Conservation (phyloP, 1,140 invertebrate species). For the Pseudomyrmex concolor region DNA sequence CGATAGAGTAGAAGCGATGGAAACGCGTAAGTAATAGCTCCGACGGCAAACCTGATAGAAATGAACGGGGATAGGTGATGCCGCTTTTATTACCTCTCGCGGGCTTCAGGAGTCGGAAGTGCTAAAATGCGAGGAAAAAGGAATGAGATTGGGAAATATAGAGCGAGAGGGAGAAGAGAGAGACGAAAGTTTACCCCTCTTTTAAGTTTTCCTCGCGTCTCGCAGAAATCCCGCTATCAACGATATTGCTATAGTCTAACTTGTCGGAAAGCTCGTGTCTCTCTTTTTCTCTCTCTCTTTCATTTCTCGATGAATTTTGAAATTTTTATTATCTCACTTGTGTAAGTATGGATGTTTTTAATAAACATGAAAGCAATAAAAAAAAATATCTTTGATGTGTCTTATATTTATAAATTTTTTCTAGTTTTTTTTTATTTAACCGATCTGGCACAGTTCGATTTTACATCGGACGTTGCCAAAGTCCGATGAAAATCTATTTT, state of each 20-base stretch:
- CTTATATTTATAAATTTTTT: no score
- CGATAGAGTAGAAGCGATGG: slow-evolving; percentile 24
- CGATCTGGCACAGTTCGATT: no score
- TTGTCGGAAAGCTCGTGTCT: background rate
- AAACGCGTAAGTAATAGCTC: slow-evolving; percentile 71
- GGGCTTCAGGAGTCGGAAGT: slow-evolving; percentile 54
- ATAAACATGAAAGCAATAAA: no score
- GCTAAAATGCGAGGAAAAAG: slow-evolving; percentile 24
- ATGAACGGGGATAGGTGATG: slow-evolving; percentile 73
- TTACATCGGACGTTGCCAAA: background rate
- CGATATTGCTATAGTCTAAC: background rate
- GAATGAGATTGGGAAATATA: slow-evolving; percentile 5
- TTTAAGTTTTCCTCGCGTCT: background rate
- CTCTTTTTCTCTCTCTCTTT: no score
- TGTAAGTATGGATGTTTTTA: no score
- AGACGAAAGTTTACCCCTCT: slow-evolving; percentile 28
- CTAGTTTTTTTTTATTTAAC: no score
- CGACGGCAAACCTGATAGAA: slow-evolving; percentile 69
- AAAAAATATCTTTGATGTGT: no score
- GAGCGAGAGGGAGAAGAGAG: background rate
- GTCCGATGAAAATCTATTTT: background rate
- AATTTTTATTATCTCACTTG: no score
- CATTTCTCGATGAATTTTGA: no score
- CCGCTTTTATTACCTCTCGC: slow-evolving; percentile 67
- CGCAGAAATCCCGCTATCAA: background rate